phyloP scores from a whole-genome alignment of 2,888 invertebrate species.

The Tromatobia lineatoria region DNA sequence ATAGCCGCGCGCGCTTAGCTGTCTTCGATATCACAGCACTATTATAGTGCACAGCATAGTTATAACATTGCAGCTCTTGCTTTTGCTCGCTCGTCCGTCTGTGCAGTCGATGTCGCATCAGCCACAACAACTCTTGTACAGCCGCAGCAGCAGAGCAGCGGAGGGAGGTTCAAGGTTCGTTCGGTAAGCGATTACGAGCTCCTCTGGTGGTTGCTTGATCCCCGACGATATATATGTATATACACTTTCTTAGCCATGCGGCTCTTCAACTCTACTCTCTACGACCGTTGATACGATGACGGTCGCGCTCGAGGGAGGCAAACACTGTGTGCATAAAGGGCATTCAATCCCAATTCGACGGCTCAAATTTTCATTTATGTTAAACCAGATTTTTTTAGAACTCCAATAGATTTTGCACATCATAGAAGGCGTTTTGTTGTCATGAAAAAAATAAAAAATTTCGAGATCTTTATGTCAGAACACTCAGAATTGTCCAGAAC shows the following conservation, averaged over 20 bases:
- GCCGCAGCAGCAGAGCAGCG: slow-evolving; percentile 26
- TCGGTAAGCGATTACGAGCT: slow-evolving; percentile 57
- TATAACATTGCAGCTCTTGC: not conserved
- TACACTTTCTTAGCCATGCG: not conserved
- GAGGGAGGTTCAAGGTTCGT: slow-evolving; percentile 58
- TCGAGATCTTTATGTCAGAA: too few relatives aligned
- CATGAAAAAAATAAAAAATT: too few relatives aligned
- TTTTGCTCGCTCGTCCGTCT: not conserved
- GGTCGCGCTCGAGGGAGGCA: not conserved
- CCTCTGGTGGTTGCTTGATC: slow-evolving; percentile 16
- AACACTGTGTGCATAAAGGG: not conserved
- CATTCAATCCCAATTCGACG: too few relatives aligned
- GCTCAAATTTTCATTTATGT: too few relatives aligned
- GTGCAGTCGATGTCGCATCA: slow-evolving; percentile 2
- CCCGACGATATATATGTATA: not conserved
- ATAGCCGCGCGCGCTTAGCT: slow-evolving; percentile 7
- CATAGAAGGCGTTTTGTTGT: too few relatives aligned
- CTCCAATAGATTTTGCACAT: too few relatives aligned
- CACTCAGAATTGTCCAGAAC: too few relatives aligned
- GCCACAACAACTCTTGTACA: not conserved
- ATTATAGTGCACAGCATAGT: not conserved
- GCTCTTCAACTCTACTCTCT: slow-evolving; percentile 12
- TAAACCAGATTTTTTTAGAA: too few relatives aligned
- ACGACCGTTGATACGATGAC: not conserved
- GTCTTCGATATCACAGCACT: slow-evolving; percentile 13